Base-by-base conservation (phyloP, 2,888 invertebrate genomes). In the Eumacrocentrus americanus region DNA sequence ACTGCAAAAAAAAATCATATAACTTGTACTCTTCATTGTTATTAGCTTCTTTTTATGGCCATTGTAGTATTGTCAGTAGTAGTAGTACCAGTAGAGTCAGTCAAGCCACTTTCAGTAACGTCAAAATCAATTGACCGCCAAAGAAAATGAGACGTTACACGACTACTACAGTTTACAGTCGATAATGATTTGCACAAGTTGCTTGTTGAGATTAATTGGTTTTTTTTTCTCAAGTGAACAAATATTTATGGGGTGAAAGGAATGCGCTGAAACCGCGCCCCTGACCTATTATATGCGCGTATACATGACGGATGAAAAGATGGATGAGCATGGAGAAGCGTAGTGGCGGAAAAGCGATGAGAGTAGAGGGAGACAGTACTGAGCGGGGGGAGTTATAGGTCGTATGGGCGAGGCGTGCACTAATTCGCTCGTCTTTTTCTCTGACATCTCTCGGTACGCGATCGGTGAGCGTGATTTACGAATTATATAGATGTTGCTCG, bases 221-320 rank as follows among this genome's bases (percentile, higher is more conserved):
- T 29, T 29, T 29, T 29, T 29, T 29, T 29, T 29, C 2, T 38
- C 37, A 56, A 51, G 42, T 40, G 42, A 38, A 53, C 25, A 38
- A 11, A 38, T 22, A 40, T 14, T 29, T 34, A 40, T 12, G 11
- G 22, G 50, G 18, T 18, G 53, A 52, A 44, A 42, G 37, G 61
- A 58, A 52, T 57, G 53, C 54, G 59, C 61, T 55, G 35, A 58
- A 64, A 61, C 67, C 64, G 65, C 67, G 65, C 67, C 67, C 67
- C 62, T 65, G 65, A 67, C 67, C 63, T 42, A 61, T 54, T 61
- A 65, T 64, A 61, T 60, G 51, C 52, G 23, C 56, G 29, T 47
- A 59, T 29, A 54, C 6, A 53, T 60, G 53, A 59, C n/a, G 40
- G 58, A 60, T 54, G 35, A 42, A 60, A 37, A 51, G 55, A 42